Base-by-base conservation (phyloP, 35 echinoderm and acorn worm species). In the Antedon bifida region DNA sequence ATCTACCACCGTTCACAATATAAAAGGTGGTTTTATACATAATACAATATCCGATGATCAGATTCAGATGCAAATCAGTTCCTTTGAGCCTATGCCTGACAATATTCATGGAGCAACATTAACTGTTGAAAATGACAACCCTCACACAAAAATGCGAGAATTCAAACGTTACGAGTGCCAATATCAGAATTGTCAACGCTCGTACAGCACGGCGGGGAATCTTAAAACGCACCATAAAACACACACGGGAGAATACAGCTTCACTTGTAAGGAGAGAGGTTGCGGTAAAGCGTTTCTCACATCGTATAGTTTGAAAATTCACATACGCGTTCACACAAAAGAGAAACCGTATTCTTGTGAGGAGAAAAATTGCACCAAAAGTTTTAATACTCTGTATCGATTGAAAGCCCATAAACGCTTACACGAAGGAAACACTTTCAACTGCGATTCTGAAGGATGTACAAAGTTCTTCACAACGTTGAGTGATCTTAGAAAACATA, bases 271-370 rank as follows among this genome's bases (percentile, higher is more conserved):
- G 76, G 90, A 99, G 73, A 88, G 76, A n/a, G 90, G 90, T 30
- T 99, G 95, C 55, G 95, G 95, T 23, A 99, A 99, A 88, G 95
- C 95, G 13, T 99, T 99, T 74, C 76, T 99, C 34, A 99, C 95
- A 31, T 92, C 89, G 36, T 99, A 99, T 83, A 99, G 95, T 82
- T 78, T 93, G 46, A 99, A 99, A 78, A 99, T 99, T 74, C 95
- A 99, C 88, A 88, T 99, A 8, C 87, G 95, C 9, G 95, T 99
- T n/a, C 95, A 99, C 76, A 99, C 95, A 39, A 92, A 99, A 36
- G 95, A 99, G 75, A 92, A 92, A 56, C 95, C 95, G 16, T 99
- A 92, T 78, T 99, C 95, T 5, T 99, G 95, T 90, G 95, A 89
- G 13, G 78, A 76, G 31, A 83, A 93, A 36, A 91, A 83, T 23